These are phyloP conservation scores for Gymnodraco acuticeps DNA, from an alignment of 2,797 vertebrate genomes.

Conservation along the genomic window DNA sequence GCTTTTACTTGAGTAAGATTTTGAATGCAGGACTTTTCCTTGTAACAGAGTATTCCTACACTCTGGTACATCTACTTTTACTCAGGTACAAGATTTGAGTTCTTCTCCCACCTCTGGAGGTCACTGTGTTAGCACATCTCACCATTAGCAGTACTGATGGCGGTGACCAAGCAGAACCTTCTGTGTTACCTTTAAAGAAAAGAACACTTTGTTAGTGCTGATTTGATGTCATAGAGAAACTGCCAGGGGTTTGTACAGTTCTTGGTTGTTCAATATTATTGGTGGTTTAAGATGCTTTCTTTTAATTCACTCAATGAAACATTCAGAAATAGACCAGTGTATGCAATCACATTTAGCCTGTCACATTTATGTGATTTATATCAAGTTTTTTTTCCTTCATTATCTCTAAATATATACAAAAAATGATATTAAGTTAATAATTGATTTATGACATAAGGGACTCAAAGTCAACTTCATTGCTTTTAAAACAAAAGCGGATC, in stretches of 20 bases:
- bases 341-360: slow-evolving; percentile 13
- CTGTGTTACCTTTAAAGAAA: background rate
- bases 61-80: no score
- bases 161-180: background rate
- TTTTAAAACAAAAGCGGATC: slow-evolving; percentile 55
- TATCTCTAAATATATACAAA: slow-evolving; percentile 41
- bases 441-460: slow-evolving; percentile 29
- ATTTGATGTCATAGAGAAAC: background rate
- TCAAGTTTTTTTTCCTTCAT: slow-evolving; percentile 15
- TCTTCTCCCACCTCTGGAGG: no score
- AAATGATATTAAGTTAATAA: slow-evolving; percentile 32
- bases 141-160: background rate
- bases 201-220: background rate
- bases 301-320: slow-evolving; percentile 1
- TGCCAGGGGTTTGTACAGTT: slow-evolving; percentile 10
- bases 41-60: no score
- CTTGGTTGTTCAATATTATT: background rate
- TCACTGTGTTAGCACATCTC: background rate
- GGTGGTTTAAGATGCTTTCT: background rate
- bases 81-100: no score
- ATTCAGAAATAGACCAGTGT: slow-evolving; percentile 29
- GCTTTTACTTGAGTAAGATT: no score
- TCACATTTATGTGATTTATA: background rate
- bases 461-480: slow-evolving; percentile 49
- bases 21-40: no score